phyloP scores from a whole-genome alignment of 2,113 vertebrate genomes.

The Toxostoma redivivum region DNA sequence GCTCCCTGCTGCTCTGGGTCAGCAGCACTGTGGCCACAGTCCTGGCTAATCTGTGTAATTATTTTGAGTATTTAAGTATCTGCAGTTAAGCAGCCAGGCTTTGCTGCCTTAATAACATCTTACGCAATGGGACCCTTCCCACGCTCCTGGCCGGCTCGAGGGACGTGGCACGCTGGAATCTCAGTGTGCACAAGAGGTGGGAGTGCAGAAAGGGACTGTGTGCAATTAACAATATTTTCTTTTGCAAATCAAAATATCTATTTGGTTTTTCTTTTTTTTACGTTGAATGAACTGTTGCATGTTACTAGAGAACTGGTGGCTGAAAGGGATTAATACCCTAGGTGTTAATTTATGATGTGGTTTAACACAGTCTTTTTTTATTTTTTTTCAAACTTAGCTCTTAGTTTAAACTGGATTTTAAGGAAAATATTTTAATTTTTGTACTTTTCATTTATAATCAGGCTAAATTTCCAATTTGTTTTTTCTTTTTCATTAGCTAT shows the following conservation, averaged over 20 bases:
- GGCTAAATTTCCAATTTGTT: not conserved
- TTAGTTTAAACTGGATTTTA: not conserved
- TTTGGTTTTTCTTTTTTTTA: not conserved
- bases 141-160: not conserved
- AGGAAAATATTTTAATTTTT: not conserved
- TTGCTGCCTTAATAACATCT: slow-evolving; percentile 38
- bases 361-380: not conserved
- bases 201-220: not conserved
- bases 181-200: not conserved
- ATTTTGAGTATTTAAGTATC: slow-evolving; percentile 40
- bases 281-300: not conserved
- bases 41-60: slow-evolving; percentile 23
- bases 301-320: not conserved
- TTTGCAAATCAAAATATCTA: not conserved
- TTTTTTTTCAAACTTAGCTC: not conserved
- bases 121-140: slow-evolving; percentile 21
- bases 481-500: not conserved
- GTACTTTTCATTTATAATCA: not conserved
- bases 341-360: not conserved
- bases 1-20: not conserved
- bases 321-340: not conserved
- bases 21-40: not conserved
- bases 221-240: not conserved
- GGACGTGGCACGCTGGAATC: fast-evolving
- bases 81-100: slow-evolving; percentile 38